A percentile compares a stretch with the other conserved stretches of the same genome.
phyloP scores from a whole-genome alignment of 2,797 vertebrate species.

The Megalops cyprinoides region DNA sequence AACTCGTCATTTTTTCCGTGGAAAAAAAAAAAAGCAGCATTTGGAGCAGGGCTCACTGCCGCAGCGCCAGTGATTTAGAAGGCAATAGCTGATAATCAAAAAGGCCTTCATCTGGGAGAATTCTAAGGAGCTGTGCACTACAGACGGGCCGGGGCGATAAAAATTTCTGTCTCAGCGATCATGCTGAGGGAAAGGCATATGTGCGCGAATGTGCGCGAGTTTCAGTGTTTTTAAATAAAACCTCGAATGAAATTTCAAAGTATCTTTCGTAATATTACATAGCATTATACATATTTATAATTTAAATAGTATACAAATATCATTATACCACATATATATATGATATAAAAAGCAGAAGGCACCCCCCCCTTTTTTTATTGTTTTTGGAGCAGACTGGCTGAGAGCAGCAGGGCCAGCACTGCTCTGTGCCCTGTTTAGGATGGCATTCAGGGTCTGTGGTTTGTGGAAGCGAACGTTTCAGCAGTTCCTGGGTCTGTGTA shows the following conservation, averaged over 20 bases:
- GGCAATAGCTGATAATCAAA: constrained; percentile 77
- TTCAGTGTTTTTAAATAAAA: not conserved
- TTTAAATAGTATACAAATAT: too few species aligned
- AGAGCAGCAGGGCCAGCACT: too few species aligned
- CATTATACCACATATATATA: too few species aligned
- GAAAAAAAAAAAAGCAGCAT: constrained; percentile 29
- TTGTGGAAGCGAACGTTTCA: too few species aligned
- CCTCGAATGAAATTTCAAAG: not conserved
- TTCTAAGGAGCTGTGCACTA: constrained; percentile 71
- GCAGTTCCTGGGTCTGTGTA: too few species aligned
- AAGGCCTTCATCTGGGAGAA: constrained; percentile 77
- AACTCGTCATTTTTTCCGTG: constrained; percentile 72
- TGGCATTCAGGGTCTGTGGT: too few species aligned
- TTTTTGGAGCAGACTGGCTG: too few species aligned
- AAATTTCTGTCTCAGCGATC: constrained; percentile 42
- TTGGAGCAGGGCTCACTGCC: constrained; percentile 53
- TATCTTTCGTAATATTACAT: not conserved
- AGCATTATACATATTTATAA: too few species aligned
- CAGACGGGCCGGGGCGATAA: constrained; percentile 80
- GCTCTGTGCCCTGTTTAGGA: too few species aligned
- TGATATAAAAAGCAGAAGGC: too few species aligned
- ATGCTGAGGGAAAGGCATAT: not conserved
- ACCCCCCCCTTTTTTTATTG: too few species aligned
- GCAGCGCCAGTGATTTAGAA: constrained; percentile 82
- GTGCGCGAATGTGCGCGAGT: not conserved